phyloP scores from a whole-genome alignment of 2,113 vertebrate species.

The Laticauda colubrina region DNA sequence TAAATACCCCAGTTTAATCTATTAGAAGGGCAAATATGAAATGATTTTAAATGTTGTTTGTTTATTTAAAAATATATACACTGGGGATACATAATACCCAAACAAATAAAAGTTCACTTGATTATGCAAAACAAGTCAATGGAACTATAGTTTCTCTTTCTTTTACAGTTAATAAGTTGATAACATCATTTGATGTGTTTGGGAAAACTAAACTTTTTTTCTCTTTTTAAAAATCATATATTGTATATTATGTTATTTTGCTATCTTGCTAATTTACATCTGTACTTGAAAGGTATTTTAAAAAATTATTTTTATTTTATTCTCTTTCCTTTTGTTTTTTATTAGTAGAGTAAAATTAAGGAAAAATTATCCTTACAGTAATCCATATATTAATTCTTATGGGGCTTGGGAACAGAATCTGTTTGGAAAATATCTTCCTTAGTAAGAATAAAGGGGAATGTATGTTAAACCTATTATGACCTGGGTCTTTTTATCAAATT shows the following conservation, averaged over 20 bases:
- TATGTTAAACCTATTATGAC: slow-evolving; percentile 14
- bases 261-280: neutral
- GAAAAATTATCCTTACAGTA: slow-evolving; percentile 8
- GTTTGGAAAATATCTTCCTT: slow-evolving; percentile 1
- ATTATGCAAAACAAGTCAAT: neutral
- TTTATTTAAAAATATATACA: neutral
- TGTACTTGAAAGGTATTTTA: neutral
- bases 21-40: neutral
- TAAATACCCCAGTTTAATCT: neutral
- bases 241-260: neutral
- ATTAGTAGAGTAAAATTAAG: slow-evolving; percentile 1
- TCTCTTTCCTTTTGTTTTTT: neutral
- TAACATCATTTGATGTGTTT: neutral
- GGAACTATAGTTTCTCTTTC: slow-evolving; percentile 1
- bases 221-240: neutral
- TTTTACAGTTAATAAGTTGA: slow-evolving; percentile 18
- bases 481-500: slow-evolving; percentile 18
- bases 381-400: neutral
- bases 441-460: slow-evolving; percentile 28
- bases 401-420: neutral
- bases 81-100: neutral
- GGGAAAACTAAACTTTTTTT: neutral
- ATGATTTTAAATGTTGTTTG: neutral
- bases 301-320: neutral
- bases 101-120: neutral